These are phyloP conservation scores for Astyanax mexicanus DNA, from an alignment of 2,797 vertebrate species.

Conservation along the genomic window DNA sequence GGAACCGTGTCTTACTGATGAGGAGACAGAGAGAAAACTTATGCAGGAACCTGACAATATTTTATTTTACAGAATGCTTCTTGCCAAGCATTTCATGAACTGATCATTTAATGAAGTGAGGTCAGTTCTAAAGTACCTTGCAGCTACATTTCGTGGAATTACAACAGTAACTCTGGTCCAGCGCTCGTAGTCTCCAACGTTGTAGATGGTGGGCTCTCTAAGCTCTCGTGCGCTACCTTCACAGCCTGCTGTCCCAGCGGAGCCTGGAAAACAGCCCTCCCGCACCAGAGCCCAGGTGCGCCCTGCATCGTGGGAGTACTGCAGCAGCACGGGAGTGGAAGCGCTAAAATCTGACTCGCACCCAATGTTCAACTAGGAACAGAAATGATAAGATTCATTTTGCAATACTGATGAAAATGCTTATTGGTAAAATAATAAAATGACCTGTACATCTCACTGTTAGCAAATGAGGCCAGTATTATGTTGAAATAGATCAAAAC, in stretches of 20 bases:
- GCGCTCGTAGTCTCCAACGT: slow-evolving; percentile 92
- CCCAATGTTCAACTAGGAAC: slow-evolving; percentile 89
- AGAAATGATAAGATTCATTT: background rate
- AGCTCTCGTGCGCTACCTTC: slow-evolving; percentile 93
- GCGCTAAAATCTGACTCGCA: slow-evolving; percentile 90
- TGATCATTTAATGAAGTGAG: background rate
- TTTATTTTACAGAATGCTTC: background rate
- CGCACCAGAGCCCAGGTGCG: slow-evolving; percentile 92
- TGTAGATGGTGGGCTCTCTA: slow-evolving; percentile 88
- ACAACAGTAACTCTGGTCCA: slow-evolving; percentile 94
- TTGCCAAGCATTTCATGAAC: background rate
- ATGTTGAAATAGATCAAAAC: background rate
- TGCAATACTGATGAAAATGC: background rate
- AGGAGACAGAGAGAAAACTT: slow-evolving; percentile 16
- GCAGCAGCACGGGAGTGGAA: slow-evolving; percentile 90
- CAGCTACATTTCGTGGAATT: slow-evolving; percentile 88
- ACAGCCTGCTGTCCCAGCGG: slow-evolving; percentile 83
- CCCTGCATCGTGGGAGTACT: slow-evolving; percentile 95
- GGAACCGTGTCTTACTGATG: slow-evolving; percentile 94
- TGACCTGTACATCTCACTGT: background rate
- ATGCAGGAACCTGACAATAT: background rate
- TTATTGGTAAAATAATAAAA: background rate
- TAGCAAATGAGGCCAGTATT: background rate
- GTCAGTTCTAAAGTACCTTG: slow-evolving; percentile 81
- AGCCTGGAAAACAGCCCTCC: slow-evolving; percentile 93